These are phyloP conservation scores for Gallinago nigripennis DNA, from an alignment of 2,797 vertebrate genomes.

Conservation along the genomic window DNA sequence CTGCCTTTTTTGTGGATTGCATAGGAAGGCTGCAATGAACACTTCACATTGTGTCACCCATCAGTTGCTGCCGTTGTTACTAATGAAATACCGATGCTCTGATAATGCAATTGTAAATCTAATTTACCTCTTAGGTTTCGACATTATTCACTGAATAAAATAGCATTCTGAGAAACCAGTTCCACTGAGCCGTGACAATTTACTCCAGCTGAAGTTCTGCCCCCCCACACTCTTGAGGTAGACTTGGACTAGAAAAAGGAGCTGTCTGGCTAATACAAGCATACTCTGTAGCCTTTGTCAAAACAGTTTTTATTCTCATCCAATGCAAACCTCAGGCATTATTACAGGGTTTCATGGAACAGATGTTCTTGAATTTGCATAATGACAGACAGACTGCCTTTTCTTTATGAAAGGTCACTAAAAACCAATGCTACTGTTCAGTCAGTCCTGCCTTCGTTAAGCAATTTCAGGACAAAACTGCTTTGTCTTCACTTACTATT, in stretches of 20 bases:
- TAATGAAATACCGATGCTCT: not conserved
- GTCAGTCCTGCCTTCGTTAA: slow-evolving; percentile 26
- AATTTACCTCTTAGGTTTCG: not conserved
- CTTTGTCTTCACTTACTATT: slow-evolving; percentile 52
- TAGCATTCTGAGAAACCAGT: not conserved
- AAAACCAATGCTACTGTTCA: slow-evolving; percentile 56
- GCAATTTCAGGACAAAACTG: slow-evolving; percentile 54
- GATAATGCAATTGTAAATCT: not conserved
- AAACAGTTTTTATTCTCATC: slow-evolving; percentile 50
- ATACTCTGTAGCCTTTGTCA: slow-evolving; percentile 43
- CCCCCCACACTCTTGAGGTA: not conserved
- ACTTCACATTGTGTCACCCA: not conserved
- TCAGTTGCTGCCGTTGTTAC: not conserved
- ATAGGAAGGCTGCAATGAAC: not conserved
- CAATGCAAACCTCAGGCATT: slow-evolving; percentile 24
- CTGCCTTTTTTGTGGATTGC: not conserved
- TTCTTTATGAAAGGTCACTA: slow-evolving; percentile 50
- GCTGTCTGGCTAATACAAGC: slow-evolving; percentile 24
- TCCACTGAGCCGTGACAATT: slow-evolving; percentile 14
- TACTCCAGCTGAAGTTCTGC: slow-evolving; percentile 5
- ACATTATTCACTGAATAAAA: not conserved
- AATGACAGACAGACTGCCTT: slow-evolving; percentile 52
- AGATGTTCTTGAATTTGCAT: slow-evolving; percentile 63
- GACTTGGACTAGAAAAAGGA: not conserved
- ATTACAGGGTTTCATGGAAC: slow-evolving; percentile 41